Percentiles rank a stretch among this genome's conserved stretches.
Conservation (phyloP, 2,113 vertebrate species). For the Symphodus melops region DNA sequence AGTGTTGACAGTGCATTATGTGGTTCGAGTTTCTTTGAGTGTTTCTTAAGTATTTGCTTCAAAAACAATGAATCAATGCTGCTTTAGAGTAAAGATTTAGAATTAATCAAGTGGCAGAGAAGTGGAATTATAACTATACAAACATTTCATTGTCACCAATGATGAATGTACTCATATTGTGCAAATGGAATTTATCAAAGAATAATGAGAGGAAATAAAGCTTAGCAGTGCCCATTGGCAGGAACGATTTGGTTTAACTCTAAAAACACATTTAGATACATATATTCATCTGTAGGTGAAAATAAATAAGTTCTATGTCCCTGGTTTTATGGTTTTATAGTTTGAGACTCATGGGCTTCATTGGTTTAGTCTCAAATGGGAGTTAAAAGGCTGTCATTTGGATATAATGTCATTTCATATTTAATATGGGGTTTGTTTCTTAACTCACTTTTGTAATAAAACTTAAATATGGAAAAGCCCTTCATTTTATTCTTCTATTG, state of each 20-base stretch:
- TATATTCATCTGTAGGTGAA: too few species aligned
- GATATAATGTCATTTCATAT: conserved; percentile 31
- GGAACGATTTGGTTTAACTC: conserved; percentile 30
- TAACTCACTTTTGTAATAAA: conserved; percentile 42
- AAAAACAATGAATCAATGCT: conserved; percentile 20
- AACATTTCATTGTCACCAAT: conserved; percentile 45
- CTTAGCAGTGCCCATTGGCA: conserved; percentile 31
- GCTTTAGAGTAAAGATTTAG: conserved; percentile 5
- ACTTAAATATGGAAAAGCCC: conserved; percentile 39
- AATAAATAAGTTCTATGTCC: too few species aligned
- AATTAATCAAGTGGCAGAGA: conserved; percentile 46
- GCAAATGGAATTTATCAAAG: conserved; percentile 52
- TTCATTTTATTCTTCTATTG: conserved; percentile 22
- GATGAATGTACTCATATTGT: conserved; percentile 23
- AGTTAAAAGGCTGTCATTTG: conserved; percentile 1
- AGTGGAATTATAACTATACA: conserved; percentile 60
- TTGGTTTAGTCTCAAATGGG: conserved; percentile 14
- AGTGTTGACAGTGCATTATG: conserved; percentile 32
- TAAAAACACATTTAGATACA: too few species aligned
- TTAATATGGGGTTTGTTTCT: conserved; percentile 18
- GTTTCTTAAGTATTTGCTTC: conserved; percentile 38
- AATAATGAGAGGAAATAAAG: conserved; percentile 29
- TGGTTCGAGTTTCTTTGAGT: conserved; percentile 4
- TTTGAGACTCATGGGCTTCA: not conserved
- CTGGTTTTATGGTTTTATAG: not conserved